Evolutionary conservation across 2,888 invertebrate species (phyloP).

Genomic region (Tromatobia lineatoria): DNA sequence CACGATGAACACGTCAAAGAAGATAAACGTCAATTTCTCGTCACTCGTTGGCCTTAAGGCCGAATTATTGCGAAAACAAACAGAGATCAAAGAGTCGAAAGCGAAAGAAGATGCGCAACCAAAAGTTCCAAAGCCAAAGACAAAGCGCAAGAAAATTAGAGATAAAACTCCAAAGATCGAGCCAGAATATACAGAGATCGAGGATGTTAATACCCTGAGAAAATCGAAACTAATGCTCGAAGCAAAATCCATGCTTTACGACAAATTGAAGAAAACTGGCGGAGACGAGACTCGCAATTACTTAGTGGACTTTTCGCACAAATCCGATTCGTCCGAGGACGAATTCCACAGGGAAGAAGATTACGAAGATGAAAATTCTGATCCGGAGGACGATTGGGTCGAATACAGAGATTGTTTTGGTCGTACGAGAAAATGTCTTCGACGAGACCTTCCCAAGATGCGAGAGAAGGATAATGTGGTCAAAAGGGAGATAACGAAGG

Average conservation of each 20-base stretch:
- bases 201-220: constrained; percentile 77
- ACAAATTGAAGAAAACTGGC: constrained; percentile 78
- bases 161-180: constrained; percentile 78
- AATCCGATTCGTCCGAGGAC: constrained; percentile 74
- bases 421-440: constrained; percentile 93
- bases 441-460: constrained; percentile 91
- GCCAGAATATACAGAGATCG: constrained; percentile 75
- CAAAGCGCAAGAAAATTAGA: constrained; percentile 83
- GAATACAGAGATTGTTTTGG: constrained; percentile 96
- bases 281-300: constrained; percentile 77
- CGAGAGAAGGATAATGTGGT: constrained; percentile 88
- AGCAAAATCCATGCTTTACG: constrained; percentile 82
- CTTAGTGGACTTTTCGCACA: constrained; percentile 82
- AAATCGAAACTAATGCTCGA: constrained; percentile 85
- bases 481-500: constrained; percentile 75
- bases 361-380: constrained; percentile 73
- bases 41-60: constrained; percentile 94
- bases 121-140: constrained; percentile 73
- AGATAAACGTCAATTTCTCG: constrained; percentile 82
- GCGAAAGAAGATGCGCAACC: constrained; percentile 85
- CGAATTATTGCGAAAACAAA: constrained; percentile 94
- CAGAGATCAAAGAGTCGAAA: constrained; percentile 91
- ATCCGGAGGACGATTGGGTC: constrained; percentile 88
- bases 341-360: constrained; percentile 72
- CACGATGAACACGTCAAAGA: constrained; percentile 80